These are phyloP conservation scores for Hippopotamus amphibius DNA, from an alignment of 2,113 vertebrate genomes.

Conservation along the genomic window DNA sequence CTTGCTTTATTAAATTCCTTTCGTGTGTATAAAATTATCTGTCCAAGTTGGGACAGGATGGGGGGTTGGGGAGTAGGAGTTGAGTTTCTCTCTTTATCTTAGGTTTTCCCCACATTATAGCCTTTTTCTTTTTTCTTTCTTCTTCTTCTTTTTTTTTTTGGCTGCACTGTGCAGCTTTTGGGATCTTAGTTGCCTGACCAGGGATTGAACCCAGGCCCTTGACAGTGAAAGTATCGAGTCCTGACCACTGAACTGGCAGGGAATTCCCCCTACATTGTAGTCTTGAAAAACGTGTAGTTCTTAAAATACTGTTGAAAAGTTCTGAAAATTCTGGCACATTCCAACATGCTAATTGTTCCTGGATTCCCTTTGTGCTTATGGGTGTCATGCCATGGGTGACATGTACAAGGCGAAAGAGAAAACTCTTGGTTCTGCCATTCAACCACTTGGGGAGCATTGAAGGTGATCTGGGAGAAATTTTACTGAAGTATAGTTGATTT, in stretches of 20 bases:
- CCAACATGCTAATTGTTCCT: not conserved
- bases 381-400: not conserved
- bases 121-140: too few relatives aligned
- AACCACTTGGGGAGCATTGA: not conserved
- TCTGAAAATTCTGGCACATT: not conserved
- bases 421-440: not conserved
- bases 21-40: not conserved
- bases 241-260: too few relatives aligned
- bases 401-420: not conserved
- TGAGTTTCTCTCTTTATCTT: not conserved
- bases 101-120: not conserved
- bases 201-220: too few relatives aligned
- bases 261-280: not conserved
- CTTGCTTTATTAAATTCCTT: not conserved
- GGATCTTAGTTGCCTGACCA: too few relatives aligned
- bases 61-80: too few relatives aligned
- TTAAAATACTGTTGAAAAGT: not conserved
- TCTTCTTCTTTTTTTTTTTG: too few relatives aligned
- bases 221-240: too few relatives aligned
- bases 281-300: not conserved
- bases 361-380: not conserved
- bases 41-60: not conserved
- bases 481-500: too few relatives aligned
- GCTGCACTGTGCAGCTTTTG: too few relatives aligned
- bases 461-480: not conserved